Conservation (phyloP, 1,140 invertebrate genomes). For the Penaeus indicus region DNA sequence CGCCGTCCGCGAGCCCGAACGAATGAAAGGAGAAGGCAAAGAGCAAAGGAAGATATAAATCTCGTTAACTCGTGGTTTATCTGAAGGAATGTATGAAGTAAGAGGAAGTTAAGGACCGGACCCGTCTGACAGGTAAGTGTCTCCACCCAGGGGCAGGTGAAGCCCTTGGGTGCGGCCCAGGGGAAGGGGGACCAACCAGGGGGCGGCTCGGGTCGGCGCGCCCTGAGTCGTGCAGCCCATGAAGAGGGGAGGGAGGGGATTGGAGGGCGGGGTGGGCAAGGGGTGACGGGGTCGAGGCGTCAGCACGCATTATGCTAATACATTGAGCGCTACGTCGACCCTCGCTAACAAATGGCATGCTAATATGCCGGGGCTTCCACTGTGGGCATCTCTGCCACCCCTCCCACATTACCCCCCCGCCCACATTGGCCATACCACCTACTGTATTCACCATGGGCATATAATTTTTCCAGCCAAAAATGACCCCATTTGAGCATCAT, state of each 20-base stretch:
- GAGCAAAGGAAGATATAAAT: neutral
- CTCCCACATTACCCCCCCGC: neutral
- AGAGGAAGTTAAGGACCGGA: too few species aligned
- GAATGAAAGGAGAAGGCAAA: too few species aligned
- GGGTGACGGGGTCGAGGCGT: conserved; percentile 41
- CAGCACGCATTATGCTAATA: conserved; percentile 57
- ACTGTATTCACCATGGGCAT: neutral
- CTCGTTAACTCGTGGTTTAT: too few species aligned
- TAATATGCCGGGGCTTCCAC: conserved; percentile 30
- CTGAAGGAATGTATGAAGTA: too few species aligned
- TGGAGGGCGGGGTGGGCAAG: conserved; percentile 2
- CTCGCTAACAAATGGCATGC: conserved; percentile 45
- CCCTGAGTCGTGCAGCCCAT: neutral
- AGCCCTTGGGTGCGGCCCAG: too few species aligned
- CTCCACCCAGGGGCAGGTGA: too few species aligned
- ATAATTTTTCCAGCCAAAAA: neutral
- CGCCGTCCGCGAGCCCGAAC: too few species aligned
- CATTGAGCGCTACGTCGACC: conserved; percentile 36
- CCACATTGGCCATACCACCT: neutral
- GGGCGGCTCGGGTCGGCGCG: too few species aligned
- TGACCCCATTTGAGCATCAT: too few species aligned
- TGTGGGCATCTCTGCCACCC: neutral
- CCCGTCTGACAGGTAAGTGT: too few species aligned
- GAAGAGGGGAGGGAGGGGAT: conserved; percentile 24
- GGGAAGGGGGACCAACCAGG: too few species aligned